These are phyloP conservation scores for Eleutherodactylus coqui DNA, from an alignment of 2,797 vertebrate genomes.

Conservation along the genomic window DNA sequence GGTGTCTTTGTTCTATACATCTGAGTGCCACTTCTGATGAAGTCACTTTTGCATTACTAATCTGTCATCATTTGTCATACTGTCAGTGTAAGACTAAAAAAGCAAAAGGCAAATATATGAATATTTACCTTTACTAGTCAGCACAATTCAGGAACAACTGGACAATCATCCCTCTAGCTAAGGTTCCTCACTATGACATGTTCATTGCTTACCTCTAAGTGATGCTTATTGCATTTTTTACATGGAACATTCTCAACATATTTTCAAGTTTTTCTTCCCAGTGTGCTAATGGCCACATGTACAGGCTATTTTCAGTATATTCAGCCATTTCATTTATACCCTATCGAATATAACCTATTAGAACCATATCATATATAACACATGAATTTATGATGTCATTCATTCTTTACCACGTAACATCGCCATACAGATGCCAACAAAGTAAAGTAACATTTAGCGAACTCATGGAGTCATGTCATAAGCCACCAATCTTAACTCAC, in stretches of 20 bases:
- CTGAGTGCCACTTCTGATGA: neutral
- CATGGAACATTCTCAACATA: neutral
- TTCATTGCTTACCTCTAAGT: neutral
- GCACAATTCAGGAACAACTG: neutral
- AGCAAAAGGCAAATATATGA: conserved; percentile 6
- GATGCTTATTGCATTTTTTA: conserved; percentile 4
- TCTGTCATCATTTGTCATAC: conserved; percentile 16
- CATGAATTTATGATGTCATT: no score
- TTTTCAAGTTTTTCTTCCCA: neutral
- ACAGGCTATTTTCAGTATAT: neutral
- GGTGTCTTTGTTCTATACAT: conserved; percentile 7
- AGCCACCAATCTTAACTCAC: no score
- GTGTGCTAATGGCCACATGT: neutral
- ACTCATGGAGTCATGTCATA: no score
- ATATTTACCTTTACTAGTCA: conserved; percentile 27
- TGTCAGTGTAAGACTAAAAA: conserved; percentile 11
- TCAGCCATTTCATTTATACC: conserved; percentile 10
- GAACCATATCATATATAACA: no score
- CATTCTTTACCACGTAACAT: no score
- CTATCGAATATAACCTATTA: no score
- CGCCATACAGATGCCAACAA: neutral
- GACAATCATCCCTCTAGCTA: neutral
- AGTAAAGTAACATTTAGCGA: neutral
- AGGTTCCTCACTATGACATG: conserved; percentile 10
- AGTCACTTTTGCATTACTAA: neutral